These are phyloP conservation scores for Aphodius sticticus DNA, from an alignment of 2,888 invertebrate genomes.

Conservation along the genomic window DNA sequence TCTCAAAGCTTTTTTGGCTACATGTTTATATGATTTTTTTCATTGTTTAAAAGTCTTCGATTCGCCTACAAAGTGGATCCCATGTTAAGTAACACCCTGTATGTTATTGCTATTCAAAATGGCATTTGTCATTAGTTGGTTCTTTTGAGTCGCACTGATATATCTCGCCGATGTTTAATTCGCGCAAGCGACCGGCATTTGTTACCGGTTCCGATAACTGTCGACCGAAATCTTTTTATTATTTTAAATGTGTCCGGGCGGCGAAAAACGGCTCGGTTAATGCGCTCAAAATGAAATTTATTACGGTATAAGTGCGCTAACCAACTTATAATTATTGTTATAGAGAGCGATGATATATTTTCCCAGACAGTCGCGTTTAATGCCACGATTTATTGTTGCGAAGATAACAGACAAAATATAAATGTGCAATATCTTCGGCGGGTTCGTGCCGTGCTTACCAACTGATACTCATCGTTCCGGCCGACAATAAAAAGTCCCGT, in stretches of 20 bases:
- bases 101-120: too few relatives aligned
- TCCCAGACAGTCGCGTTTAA: slow-evolving; percentile 52
- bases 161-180: background rate
- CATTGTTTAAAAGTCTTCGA: too few relatives aligned
- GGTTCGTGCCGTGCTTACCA: slow-evolving; percentile 17
- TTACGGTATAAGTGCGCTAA: slow-evolving; percentile 22
- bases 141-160: background rate
- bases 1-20: too few relatives aligned
- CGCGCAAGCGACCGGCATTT: background rate
- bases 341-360: slow-evolving; percentile 52
- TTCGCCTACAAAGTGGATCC: too few relatives aligned
- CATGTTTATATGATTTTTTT: too few relatives aligned
- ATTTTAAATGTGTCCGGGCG: slow-evolving; percentile 21
- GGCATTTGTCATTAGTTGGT: background rate
- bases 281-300: slow-evolving; percentile 20
- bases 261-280: slow-evolving; percentile 10
- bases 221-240: slow-evolving; percentile 12
- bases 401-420: slow-evolving; percentile 48
- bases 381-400: slow-evolving; percentile 53
- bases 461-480: slow-evolving; percentile 15
- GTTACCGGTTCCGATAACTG: background rate
- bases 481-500: slow-evolving; percentile 17
- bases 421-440: slow-evolving; percentile 44
- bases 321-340: slow-evolving; percentile 52
- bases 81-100: too few relatives aligned